A percentile compares a stretch with the other conserved stretches of the same genome.
Evolutionary conservation across 2,888 invertebrate genomes (phyloP).

Genomic region (Tinea pellionella): DNA sequence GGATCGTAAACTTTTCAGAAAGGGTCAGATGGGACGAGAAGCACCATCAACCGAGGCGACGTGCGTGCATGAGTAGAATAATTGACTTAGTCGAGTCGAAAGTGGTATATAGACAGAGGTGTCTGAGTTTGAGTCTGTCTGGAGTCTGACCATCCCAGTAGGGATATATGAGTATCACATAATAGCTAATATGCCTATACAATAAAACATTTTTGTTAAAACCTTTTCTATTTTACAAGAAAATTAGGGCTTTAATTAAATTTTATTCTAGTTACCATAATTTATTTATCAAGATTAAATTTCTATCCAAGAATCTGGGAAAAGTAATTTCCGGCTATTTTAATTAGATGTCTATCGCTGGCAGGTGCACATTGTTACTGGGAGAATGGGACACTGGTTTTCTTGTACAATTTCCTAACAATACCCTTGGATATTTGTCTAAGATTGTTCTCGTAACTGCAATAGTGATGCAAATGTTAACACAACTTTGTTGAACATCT

Average conservation of each 20-base stretch:
- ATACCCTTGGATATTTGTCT: conserved; percentile 12
- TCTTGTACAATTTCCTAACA: not conserved
- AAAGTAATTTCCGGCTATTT: not conserved
- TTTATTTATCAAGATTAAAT: not conserved
- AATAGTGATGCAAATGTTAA: conserved; percentile 9
- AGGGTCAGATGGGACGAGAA: too few species aligned
- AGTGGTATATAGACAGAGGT: too few species aligned
- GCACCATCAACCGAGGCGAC: too few species aligned
- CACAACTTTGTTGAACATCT: not conserved
- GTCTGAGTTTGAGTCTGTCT: too few species aligned
- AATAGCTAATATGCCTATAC: too few species aligned
- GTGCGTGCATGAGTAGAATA: too few species aligned
- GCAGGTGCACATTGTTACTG: not conserved
- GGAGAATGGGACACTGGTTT: not conserved
- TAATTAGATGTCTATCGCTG: not conserved
- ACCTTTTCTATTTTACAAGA: too few species aligned
- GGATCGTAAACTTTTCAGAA: too few species aligned
- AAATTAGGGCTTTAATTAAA: not conserved
- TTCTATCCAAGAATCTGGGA: not conserved
- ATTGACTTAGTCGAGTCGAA: too few species aligned
- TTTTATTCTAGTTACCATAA: not conserved
- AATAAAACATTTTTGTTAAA: too few species aligned
- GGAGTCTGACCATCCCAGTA: too few species aligned
- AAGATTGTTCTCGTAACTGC: conserved; percentile 9
- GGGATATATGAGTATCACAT: too few species aligned